These are phyloP conservation scores for Bombycilla garrulus DNA, from an alignment of 2,113 vertebrate genomes.

Conservation along the genomic window DNA sequence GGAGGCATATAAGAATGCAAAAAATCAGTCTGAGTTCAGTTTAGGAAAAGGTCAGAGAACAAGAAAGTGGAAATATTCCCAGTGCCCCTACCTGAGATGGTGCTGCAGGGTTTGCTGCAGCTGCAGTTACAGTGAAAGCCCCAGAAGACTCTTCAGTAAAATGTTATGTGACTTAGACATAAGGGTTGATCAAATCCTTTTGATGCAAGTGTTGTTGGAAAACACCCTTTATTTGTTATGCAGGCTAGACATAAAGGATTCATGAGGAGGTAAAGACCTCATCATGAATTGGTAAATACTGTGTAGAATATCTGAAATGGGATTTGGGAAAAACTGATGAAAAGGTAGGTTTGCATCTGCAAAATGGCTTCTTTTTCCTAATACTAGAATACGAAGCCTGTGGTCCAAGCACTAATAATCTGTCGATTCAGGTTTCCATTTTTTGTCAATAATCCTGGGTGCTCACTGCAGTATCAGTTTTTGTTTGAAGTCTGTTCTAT, in stretches of 20 bases:
- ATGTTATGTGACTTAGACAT: background rate
- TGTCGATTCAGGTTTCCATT: background rate
- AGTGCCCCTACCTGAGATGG: background rate
- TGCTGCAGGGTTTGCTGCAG: background rate
- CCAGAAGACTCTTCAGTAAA: background rate
- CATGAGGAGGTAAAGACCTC: background rate
- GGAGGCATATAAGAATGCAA: background rate
- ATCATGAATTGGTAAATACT: background rate
- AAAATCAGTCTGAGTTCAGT: background rate
- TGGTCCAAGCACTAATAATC: background rate
- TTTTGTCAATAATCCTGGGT: background rate
- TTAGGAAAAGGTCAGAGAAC: background rate
- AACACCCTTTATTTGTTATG: background rate
- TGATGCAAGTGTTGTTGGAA: background rate
- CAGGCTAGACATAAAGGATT: background rate
- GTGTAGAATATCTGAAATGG: background rate
- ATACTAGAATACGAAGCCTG: background rate
- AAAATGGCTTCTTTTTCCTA: background rate
- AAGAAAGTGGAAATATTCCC: background rate
- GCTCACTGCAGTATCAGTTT: background rate
- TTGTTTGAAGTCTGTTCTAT: background rate
- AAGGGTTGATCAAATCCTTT: background rate
- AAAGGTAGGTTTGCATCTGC: background rate
- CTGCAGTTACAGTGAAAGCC: background rate
- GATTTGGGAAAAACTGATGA: background rate